phyloP scores from a whole-genome alignment of 2,797 vertebrate genomes.

The Harpagifer antarcticus region DNA sequence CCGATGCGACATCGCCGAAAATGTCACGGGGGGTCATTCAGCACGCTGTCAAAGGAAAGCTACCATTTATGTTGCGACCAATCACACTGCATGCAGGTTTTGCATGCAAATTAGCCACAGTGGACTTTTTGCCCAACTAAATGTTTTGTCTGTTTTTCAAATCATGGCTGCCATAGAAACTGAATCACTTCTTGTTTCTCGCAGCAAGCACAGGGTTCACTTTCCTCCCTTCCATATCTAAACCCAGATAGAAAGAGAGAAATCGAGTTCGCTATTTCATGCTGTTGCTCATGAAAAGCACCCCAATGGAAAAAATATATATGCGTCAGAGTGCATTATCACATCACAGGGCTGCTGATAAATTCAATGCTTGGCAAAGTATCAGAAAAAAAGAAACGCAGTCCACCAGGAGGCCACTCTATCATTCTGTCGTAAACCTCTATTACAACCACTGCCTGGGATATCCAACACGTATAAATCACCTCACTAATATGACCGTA shows the following conservation, averaged over 20 bases:
- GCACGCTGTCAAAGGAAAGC: conserved; percentile 58
- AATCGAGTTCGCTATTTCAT: conserved; percentile 52
- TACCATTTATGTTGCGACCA: conserved; percentile 70
- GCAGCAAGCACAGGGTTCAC: conserved; percentile 14
- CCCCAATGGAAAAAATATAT: conserved; percentile 36
- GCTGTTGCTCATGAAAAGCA: conserved; percentile 67
- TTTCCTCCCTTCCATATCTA: conserved; percentile 22
- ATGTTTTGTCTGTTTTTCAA: conserved; percentile 1
- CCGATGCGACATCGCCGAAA: conserved; percentile 37
- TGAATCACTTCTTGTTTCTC: background rate
- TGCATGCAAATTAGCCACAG: conserved; percentile 51
- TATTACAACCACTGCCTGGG: conserved; percentile 66
- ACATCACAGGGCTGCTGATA: conserved; percentile 68
- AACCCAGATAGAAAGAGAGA: conserved; percentile 36
- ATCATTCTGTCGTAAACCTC: conserved; percentile 75
- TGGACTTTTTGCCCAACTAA: conserved; percentile 17
- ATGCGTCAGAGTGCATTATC: conserved; percentile 66
- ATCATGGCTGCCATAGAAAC: conserved; percentile 19
- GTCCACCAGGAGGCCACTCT: conserved; percentile 64
- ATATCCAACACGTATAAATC: conserved; percentile 83
- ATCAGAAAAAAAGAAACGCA: conserved; percentile 34
- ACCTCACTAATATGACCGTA: conserved; percentile 81
- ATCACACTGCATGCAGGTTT: conserved; percentile 47
- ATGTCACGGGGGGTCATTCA: conserved; percentile 73
- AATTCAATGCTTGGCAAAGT: conserved; percentile 55